A percentile compares a stretch with the other conserved stretches of the same genome.
phyloP scores from a whole-genome alignment of 2,797 vertebrate genomes.

The Ctenopoma kingsleyae region DNA sequence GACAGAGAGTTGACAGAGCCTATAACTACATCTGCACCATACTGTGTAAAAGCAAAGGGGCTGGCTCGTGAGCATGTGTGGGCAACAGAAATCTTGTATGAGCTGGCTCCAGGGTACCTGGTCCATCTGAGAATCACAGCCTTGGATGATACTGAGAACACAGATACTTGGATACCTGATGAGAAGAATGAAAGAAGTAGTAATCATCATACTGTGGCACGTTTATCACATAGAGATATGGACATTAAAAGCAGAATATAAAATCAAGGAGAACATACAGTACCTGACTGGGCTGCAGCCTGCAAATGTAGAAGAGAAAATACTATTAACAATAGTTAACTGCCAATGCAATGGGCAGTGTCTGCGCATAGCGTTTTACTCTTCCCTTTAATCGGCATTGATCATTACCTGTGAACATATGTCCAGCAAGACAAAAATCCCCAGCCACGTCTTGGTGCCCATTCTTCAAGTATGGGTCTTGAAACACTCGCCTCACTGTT shows the following conservation, averaged over 20 bases:
- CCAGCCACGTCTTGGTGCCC: constrained; percentile 60
- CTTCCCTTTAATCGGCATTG: not conserved
- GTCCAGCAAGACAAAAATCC: constrained; percentile 65
- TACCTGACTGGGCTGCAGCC: constrained; percentile 81
- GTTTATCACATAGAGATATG: too few species aligned
- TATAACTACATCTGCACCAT: constrained; percentile 82
- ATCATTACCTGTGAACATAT: constrained; percentile 68
- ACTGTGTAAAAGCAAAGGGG: constrained; percentile 64
- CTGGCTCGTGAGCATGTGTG: constrained; percentile 51
- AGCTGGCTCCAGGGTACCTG: constrained; percentile 72
- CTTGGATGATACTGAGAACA: constrained; percentile 82
- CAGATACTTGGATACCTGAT: constrained; percentile 72
- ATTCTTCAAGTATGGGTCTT: constrained; percentile 54
- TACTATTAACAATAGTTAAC: constrained; percentile 6
- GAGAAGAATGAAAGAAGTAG: not conserved
- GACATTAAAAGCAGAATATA: not conserved
- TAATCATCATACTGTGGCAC: not conserved
- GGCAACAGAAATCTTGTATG: constrained; percentile 81
- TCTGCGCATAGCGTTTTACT: too few species aligned
- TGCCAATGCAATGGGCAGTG: too few species aligned
- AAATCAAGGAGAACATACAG: constrained; percentile 48
- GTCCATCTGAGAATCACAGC: constrained; percentile 80
- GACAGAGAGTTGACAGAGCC: constrained; percentile 81
- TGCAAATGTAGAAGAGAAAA: constrained; percentile 74
- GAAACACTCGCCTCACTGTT: constrained; percentile 24